Conservation (phyloP, 2,113 vertebrate species). For the Drymodes brunneopygia region DNA sequence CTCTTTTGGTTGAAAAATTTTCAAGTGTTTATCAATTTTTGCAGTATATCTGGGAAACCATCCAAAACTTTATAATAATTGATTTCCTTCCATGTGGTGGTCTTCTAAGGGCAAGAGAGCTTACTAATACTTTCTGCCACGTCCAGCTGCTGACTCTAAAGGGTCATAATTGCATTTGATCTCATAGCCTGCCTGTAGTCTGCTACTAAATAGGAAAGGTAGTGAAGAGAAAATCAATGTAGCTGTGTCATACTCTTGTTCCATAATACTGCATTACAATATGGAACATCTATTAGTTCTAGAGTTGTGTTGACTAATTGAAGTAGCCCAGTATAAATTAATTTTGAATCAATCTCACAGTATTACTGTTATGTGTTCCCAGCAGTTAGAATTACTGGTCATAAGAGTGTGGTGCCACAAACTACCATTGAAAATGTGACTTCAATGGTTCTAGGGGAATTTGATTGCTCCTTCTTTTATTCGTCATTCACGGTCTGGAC, state of each 20-base stretch:
- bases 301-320: background rate
- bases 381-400: background rate
- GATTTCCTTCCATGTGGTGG: background rate
- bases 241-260: background rate
- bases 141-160: background rate
- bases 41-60: background rate
- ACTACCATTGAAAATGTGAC: background rate
- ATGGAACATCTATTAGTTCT: background rate
- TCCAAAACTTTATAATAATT: background rate
- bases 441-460: background rate
- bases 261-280: background rate
- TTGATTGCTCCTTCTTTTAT: background rate
- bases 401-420: background rate
- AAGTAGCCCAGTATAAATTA: background rate
- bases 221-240: background rate
- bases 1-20: background rate
- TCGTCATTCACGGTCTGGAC: background rate
- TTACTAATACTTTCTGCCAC: background rate
- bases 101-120: background rate
- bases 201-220: background rate
- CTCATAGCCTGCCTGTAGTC: background rate
- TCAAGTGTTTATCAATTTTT: background rate
- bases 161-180: background rate
- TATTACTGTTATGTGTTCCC: background rate
- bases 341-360: background rate